These are phyloP conservation scores for Chaenogobius annularis DNA, from an alignment of 2,113 vertebrate genomes.

Conservation along the genomic window DNA sequence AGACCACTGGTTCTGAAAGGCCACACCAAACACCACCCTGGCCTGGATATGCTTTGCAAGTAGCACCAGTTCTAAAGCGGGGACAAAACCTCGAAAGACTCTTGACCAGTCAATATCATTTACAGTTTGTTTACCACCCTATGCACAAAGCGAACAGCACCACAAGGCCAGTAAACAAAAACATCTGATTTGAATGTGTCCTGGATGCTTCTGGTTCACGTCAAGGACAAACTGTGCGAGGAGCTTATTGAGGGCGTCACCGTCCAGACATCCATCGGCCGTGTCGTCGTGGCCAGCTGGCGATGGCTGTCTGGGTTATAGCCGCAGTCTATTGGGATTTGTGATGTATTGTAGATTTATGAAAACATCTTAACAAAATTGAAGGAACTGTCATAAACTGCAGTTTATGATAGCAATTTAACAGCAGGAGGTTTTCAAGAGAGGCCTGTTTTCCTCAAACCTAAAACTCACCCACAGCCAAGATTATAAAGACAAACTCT, in stretches of 20 bases:
- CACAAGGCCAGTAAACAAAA: no score
- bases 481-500: no score
- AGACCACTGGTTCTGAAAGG: no score
- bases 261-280: not conserved
- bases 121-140: not conserved
- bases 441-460: not conserved
- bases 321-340: not conserved
- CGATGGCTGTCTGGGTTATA: not conserved
- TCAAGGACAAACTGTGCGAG: not conserved
- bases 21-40: no score
- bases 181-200: no score
- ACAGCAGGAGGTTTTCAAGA: not conserved
- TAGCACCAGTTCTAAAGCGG: no score
- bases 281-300: not conserved
- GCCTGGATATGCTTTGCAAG: no score
- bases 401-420: not conserved
- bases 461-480: no score
- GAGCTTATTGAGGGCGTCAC: not conserved
- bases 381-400: not conserved
- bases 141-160: not conserved
- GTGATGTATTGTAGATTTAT: not conserved
- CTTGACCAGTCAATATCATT: no score
- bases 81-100: no score
- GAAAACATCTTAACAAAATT: not conserved
- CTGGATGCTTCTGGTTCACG: not conserved